These are phyloP conservation scores for Rana temporaria DNA, from an alignment of 2,113 vertebrate genomes.

Conservation along the genomic window DNA sequence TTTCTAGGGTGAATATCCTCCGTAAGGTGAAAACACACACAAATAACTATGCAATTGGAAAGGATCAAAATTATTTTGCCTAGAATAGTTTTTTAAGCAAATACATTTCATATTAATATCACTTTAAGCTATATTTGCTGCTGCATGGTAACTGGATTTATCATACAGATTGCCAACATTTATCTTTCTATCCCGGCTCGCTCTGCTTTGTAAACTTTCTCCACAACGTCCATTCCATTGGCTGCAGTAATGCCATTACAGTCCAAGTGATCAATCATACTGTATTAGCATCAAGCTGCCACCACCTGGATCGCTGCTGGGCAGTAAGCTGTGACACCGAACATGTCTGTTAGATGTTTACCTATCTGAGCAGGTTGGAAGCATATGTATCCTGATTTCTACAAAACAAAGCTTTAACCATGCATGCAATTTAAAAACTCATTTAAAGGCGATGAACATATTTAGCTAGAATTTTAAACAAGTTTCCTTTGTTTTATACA, in stretches of 20 bases:
- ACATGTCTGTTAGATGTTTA: neutral
- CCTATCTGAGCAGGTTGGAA: neutral
- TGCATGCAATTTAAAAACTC: too few species aligned
- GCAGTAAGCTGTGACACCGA: neutral
- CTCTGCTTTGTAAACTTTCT: slow-evolving; percentile 12
- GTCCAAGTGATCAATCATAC: slow-evolving; percentile 20
- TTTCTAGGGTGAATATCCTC: too few species aligned
- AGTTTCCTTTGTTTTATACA: too few species aligned
- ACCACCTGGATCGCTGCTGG: neutral
- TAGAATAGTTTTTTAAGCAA: too few species aligned
- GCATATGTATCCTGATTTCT: neutral
- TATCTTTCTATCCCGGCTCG: neutral
- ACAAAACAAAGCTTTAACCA: neutral
- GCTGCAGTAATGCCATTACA: slow-evolving; percentile 16
- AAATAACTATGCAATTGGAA: too few species aligned
- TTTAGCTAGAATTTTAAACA: too few species aligned
- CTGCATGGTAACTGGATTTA: neutral
- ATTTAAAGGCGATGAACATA: too few species aligned
- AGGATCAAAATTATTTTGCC: too few species aligned
- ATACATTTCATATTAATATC: too few species aligned
- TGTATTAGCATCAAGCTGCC: neutral
- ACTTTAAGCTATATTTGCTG: neutral
- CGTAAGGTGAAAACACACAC: too few species aligned
- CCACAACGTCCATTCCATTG: slow-evolving; percentile 5
- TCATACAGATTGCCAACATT: neutral